Evolutionary conservation across 2,888 invertebrate genomes (phyloP).

Genomic region (Agriopis leucophaearia): DNA sequence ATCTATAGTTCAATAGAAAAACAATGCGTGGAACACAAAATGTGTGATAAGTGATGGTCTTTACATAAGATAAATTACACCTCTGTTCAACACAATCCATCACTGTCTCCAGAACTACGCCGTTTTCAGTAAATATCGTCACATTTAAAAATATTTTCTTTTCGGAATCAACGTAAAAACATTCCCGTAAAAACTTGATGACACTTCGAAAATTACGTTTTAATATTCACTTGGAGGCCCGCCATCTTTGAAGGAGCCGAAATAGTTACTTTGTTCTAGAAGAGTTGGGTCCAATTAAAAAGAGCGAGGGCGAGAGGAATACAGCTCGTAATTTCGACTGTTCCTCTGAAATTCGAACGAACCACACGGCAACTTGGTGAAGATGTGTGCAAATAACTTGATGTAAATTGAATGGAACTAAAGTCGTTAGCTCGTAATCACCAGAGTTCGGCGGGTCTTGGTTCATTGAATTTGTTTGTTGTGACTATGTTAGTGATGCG

Average conservation of each 20-base stretch:
- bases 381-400: constrained; percentile 19
- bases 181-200: background rate
- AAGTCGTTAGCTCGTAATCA: constrained; percentile 6
- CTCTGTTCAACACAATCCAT: background rate
- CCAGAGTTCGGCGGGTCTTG: background rate
- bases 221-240: constrained; percentile 27
- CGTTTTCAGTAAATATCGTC: background rate
- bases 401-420: constrained; percentile 13
- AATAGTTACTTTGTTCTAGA: constrained; percentile 36
- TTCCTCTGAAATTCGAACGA: constrained; percentile 17
- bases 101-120: background rate
- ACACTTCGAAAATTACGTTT: constrained; percentile 31
- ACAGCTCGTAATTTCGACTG: constrained; percentile 19
- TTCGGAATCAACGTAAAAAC: constrained; percentile 3
- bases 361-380: constrained; percentile 15
- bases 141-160: background rate
- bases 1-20: no score
- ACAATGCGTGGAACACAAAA: background rate
- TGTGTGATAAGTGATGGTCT: background rate
- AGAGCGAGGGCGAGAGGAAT: background rate
- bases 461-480: constrained; percentile 2
- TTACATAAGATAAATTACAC: constrained; percentile 1
- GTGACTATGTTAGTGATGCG: background rate
- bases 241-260: constrained; percentile 9
- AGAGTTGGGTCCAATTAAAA: constrained; percentile 31